Evolutionary conservation across 2,113 vertebrate genomes (phyloP), one percentile per base, ranked within the genome.

Genomic region (Prinia subflava): DNA sequence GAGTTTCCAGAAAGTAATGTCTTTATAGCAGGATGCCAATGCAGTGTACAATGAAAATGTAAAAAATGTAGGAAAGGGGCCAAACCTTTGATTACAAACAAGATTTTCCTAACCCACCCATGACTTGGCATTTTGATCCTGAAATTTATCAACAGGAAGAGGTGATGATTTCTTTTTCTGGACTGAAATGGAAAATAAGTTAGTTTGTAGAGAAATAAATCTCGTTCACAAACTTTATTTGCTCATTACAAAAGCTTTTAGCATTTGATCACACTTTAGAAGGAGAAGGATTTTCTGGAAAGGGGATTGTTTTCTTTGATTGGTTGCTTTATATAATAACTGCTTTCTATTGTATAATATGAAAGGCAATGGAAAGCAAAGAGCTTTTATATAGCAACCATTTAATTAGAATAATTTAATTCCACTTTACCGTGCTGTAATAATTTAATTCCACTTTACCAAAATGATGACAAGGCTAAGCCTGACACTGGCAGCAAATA

Each of bases 61-160:
- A 94, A 94, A 95, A 97, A 93, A 97, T 94, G 69, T 62, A 92
- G 88, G 60, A 75, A 53, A 9, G 39, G 65, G 41, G 64, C 94
- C 97, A 98, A 96, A 65, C 59, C 90, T 98, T 97, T 97, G 91
- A 97, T 76, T 89, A 78, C 47, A 95, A 96, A 96, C 63, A 90
- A 96, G 47, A 92, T 80, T 96, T 97, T 97, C 96, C 96, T 78
- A 77, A 81, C 87, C 89, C 88, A 78, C 91, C 91, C 96, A 81
- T 78, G 71, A 91, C 69, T 95, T 96, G 95, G 86, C 95, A 91
- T 94, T 95, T 97, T 83, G 83, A 87, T 97, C 37, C 28, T 86
- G 63, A 95, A 88, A 88, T 92, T 94, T 86, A 96, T 95, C 97
- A 97, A 88, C 90, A 97, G 88, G 89, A 97, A 97, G 96, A 95